These are phyloP conservation scores for Lophochroa leadbeateri DNA, from an alignment of 2,113 vertebrate genomes.

Conservation along the genomic window DNA sequence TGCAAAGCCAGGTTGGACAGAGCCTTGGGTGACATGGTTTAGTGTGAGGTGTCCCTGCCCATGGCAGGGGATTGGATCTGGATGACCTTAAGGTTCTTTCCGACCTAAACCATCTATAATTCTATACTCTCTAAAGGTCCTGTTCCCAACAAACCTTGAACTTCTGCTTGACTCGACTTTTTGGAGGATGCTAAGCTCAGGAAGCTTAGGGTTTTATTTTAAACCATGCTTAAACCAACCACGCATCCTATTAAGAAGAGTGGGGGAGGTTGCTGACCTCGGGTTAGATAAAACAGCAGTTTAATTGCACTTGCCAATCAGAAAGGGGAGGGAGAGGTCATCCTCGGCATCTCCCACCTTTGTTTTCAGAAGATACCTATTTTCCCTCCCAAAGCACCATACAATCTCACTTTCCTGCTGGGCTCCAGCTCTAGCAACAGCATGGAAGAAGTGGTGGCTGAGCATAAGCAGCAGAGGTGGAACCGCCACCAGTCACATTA, in stretches of 20 bases:
- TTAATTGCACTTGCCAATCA: not conserved
- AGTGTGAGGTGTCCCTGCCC: not conserved
- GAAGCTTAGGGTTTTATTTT: not conserved
- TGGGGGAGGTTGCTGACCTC: not conserved
- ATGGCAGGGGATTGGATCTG: not conserved
- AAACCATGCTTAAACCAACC: not conserved
- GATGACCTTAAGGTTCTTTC: not conserved
- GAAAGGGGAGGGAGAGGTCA: not conserved
- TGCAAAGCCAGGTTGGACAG: not conserved
- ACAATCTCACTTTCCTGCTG: not conserved
- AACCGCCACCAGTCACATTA: accelerated
- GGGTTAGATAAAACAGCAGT: not conserved
- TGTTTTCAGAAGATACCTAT: not conserved
- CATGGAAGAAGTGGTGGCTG: not conserved
- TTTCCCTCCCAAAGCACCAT: not conserved
- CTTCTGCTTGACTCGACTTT: not conserved
- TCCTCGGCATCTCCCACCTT: not conserved
- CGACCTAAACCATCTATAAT: not conserved
- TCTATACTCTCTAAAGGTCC: not conserved
- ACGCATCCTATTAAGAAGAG: not conserved
- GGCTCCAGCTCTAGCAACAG: not conserved
- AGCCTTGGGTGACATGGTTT: not conserved
- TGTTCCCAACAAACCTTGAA: not conserved
- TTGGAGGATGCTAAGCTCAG: not conserved
- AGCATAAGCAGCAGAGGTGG: not conserved